These are phyloP conservation scores for Epizoanthus illoricatus DNA, from an alignment of 92 coral and sea anemone genomes.

Conservation along the genomic window DNA sequence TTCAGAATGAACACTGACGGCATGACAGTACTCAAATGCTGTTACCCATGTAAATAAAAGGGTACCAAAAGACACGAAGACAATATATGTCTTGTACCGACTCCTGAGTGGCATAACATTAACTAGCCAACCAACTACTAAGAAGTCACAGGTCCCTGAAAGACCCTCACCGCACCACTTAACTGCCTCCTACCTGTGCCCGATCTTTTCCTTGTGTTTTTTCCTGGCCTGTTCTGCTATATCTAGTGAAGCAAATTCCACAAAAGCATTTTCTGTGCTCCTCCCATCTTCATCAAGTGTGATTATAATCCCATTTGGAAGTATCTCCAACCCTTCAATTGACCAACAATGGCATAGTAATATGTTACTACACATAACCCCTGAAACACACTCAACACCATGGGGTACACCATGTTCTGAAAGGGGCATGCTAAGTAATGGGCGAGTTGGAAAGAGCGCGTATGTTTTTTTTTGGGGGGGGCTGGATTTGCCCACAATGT, in stretches of 20 bases:
- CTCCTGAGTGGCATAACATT: not conserved
- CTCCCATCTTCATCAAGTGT: constrained; percentile 99
- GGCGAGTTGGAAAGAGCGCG: no score
- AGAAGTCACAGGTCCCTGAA: constrained; percentile 69
- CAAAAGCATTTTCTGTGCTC: constrained; percentile 99
- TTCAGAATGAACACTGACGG: no score
- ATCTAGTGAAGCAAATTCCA: constrained; percentile 99
- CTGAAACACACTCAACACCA: constrained; percentile 36
- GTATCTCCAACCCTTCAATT: constrained; percentile 99
- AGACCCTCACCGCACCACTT: constrained; percentile 89
- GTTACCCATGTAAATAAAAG: not conserved
- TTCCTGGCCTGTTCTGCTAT: constrained; percentile 95
- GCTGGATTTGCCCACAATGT: not conserved
- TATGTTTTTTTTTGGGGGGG: no score
- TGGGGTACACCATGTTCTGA: not conserved
- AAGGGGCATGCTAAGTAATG: not conserved
- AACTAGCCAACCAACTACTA: constrained; percentile 51
- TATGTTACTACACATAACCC: constrained; percentile 46
- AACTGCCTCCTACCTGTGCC: constrained; percentile 99
- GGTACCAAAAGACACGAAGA: no score
- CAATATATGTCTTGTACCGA: not conserved
- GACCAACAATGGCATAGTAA: constrained; percentile 62
- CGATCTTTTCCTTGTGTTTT: constrained; percentile 99
- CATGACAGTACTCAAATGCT: no score
- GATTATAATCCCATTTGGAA: constrained; percentile 99